A percentile compares a stretch with the other conserved stretches of the same genome.
These are phyloP conservation scores for Euzetes globulus DNA, from an alignment of 2,888 invertebrate species.

Conservation along the genomic window DNA sequence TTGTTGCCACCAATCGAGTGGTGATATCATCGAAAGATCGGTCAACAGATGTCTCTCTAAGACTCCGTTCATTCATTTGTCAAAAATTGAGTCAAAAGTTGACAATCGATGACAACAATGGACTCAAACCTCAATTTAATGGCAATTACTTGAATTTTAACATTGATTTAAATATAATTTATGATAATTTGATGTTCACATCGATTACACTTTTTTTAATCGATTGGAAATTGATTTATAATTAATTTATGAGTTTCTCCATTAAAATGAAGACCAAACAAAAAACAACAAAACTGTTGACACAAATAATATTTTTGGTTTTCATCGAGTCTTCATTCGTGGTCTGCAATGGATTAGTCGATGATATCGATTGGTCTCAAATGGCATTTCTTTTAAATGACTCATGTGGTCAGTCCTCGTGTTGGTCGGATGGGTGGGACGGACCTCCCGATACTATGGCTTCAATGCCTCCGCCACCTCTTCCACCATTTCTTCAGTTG, in stretches of 20 bases:
- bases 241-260: no score
- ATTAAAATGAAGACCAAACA: background rate
- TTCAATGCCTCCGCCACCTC: conserved; percentile 74
- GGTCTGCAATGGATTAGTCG: background rate
- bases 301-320: background rate
- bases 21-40: background rate
- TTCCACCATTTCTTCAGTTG: conserved; percentile 64
- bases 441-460: conserved; percentile 69
- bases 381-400: background rate
- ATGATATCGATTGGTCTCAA: conserved; percentile 19
- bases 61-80: background rate
- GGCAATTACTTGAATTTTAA: background rate
- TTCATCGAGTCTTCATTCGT: background rate
- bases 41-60: background rate
- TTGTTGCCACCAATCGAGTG: background rate
- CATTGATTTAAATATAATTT: no score
- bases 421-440: conserved; percentile 49
- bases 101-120: conserved; percentile 1
- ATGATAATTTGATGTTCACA: no score
- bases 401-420: conserved; percentile 1
- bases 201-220: no score
- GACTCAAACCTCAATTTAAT: background rate
- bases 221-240: background rate
- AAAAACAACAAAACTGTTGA: background rate
- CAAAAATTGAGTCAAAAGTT: background rate